A percentile compares a stretch with the other conserved stretches of the same genome.
Conservation (phyloP, 2,113 vertebrate species). For the Drymodes brunneopygia region DNA sequence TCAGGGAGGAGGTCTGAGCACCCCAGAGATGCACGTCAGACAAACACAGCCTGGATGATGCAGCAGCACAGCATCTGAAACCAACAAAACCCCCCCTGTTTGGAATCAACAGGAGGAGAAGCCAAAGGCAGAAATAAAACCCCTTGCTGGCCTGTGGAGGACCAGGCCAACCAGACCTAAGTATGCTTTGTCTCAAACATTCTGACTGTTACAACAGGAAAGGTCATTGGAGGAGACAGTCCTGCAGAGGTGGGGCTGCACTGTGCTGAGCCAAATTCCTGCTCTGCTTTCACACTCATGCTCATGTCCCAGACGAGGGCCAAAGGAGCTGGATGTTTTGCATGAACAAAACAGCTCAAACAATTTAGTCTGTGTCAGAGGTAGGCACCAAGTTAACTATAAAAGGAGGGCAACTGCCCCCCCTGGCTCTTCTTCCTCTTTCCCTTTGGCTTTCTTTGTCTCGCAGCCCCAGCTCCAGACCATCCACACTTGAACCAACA, state of each 20-base stretch:
- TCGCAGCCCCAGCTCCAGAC: background rate
- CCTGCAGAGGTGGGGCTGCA: background rate
- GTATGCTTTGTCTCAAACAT: background rate
- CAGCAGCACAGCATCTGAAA: background rate
- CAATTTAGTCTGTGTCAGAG: background rate
- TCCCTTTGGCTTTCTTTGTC: background rate
- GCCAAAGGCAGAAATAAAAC: background rate
- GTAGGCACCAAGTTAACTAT: background rate
- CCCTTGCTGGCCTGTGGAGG: background rate
- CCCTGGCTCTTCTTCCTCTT: background rate
- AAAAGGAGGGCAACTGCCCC: background rate
- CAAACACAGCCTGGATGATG: background rate
- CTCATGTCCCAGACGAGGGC: background rate
- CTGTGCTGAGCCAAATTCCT: background rate
- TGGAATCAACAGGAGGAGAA: background rate
- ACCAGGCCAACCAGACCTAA: background rate
- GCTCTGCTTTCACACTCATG: background rate
- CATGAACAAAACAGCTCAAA: background rate
- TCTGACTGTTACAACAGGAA: background rate
- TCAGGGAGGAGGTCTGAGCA: background rate
- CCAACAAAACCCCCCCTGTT: background rate
- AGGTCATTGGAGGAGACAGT: background rate
- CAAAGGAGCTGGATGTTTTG: background rate
- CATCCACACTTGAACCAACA: background rate
- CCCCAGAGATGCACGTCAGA: background rate